Evolutionary conservation across 30 jellyfish, hydroid and myxozoan genomes (phyloP).

Genomic region (Chironex yamaguchii): DNA sequence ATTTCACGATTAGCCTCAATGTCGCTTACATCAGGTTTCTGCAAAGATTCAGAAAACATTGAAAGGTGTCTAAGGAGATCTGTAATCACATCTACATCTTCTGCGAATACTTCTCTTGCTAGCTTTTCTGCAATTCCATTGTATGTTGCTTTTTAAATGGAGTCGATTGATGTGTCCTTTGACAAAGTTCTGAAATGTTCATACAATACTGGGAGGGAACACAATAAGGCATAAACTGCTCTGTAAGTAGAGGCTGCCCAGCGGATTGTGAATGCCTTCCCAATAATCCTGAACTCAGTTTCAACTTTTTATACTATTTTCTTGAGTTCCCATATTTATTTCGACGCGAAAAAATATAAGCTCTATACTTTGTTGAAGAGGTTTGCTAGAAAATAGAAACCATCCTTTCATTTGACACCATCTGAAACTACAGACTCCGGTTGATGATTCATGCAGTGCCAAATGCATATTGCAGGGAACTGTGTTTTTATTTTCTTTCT

Average conservation of each 20-base stretch:
- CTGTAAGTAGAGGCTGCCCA: conserved; percentile 45
- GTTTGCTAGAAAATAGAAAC: too few relatives aligned
- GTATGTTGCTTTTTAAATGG: conserved; percentile 2
- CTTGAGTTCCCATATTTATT: conserved; percentile 12
- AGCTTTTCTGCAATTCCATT: background rate
- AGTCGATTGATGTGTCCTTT: too few relatives aligned
- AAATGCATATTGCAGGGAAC: background rate
- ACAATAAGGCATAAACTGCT: background rate
- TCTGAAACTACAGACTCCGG: conserved; percentile 6
- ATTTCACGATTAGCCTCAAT: conserved; percentile 6
- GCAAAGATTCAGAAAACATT: conserved; percentile 32
- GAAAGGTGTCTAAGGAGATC: conserved; percentile 37
- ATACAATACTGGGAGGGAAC: background rate
- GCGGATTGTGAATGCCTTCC: conserved; percentile 25
- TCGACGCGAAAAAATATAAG: conserved; percentile 11
- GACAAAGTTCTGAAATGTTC: conserved; percentile 34
- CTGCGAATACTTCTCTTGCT: conserved; percentile 15
- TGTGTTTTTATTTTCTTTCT: too few relatives aligned
- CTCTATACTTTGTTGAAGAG: too few relatives aligned
- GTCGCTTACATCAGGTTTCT: background rate
- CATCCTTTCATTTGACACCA: too few relatives aligned
- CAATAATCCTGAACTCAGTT: conserved; percentile 9
- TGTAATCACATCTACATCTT: conserved; percentile 19
- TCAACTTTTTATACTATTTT: background rate
- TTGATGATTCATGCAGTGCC: conserved; percentile 24